Evolutionary conservation across 2,888 invertebrate species (phyloP).

Genomic region (Dynastes grantii): DNA sequence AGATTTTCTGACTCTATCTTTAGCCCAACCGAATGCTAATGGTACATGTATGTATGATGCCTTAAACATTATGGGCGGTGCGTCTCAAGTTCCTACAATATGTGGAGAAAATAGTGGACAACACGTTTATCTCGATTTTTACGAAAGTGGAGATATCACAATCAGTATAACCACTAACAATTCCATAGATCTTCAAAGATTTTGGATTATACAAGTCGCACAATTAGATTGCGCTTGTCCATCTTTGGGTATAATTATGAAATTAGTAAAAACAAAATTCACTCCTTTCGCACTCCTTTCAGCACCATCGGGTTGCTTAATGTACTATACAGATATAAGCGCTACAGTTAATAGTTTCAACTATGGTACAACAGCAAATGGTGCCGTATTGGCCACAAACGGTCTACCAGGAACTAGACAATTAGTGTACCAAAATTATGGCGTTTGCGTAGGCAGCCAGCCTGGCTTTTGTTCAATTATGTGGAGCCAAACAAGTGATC

Average conservation of each 20-base stretch:
- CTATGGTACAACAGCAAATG: conserved; percentile 75
- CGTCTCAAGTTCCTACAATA: conserved; percentile 80
- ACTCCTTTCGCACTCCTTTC: conserved; percentile 47
- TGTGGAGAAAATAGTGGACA: conserved; percentile 89
- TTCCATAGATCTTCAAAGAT: conserved; percentile 75
- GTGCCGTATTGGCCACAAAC: conserved; percentile 51
- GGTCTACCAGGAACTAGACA: conserved; percentile 77
- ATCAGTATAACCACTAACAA: conserved; percentile 78
- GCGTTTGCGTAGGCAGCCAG: conserved; percentile 83
- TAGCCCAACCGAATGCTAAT: conserved; percentile 82
- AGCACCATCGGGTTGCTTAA: conserved; percentile 87
- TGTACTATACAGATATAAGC: conserved; percentile 78
- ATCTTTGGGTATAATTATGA: conserved; percentile 72
- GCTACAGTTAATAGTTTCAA: conserved; percentile 85
- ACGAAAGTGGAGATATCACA: conserved; percentile 77
- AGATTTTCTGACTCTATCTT: conserved; percentile 82
- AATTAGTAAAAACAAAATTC: background rate
- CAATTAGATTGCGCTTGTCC: conserved; percentile 84
- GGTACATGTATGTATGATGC: conserved; percentile 82
- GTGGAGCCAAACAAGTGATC: conserved; percentile 74
- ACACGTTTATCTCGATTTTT: conserved; percentile 84
- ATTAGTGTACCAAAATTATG: conserved; percentile 82
- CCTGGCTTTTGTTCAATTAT: conserved; percentile 83
- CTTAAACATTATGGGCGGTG: conserved; percentile 80
- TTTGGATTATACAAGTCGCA: conserved; percentile 83